Conservation (phyloP, 1,140 invertebrate genomes). For the Daktulosphaira vitifoliae region DNA sequence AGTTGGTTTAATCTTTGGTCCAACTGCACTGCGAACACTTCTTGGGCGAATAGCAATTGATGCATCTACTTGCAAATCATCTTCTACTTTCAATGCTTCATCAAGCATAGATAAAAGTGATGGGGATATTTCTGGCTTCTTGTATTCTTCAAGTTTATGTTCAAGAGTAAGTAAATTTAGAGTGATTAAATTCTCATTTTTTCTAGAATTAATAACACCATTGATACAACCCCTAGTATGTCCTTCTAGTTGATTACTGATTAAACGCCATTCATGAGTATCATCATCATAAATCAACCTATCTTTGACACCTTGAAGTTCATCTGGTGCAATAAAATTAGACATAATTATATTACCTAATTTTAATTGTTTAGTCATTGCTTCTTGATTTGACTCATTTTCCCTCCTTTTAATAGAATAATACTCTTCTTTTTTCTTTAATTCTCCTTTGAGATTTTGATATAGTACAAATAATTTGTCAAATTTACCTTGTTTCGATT, state of each 20-base stretch:
- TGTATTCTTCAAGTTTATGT: constrained; percentile 70
- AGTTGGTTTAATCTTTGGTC: constrained; percentile 13
- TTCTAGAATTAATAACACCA: constrained; percentile 34
- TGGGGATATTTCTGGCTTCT: constrained; percentile 59
- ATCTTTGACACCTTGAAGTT: constrained; percentile 71
- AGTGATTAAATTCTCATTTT: constrained; percentile 71
- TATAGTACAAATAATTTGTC: constrained; percentile 62
- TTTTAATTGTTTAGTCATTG: constrained; percentile 68
- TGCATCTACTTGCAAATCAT: constrained; percentile 62
- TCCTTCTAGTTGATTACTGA: constrained; percentile 42
- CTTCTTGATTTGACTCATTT: constrained; percentile 68
- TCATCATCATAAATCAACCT: constrained; percentile 79
- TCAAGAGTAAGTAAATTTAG: constrained; percentile 71
- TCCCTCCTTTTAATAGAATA: constrained; percentile 70
- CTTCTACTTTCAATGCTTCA: constrained; percentile 60
- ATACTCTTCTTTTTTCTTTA: constrained; percentile 73
- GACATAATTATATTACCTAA: constrained; percentile 85
- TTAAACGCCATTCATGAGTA: constrained; percentile 68
- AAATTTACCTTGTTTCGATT: constrained; percentile 81
- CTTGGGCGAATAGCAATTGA: constrained; percentile 40
- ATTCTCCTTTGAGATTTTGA: constrained; percentile 56
- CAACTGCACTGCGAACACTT: constrained; percentile 24
- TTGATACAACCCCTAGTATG: constrained; percentile 35
- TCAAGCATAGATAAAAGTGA: constrained; percentile 64
- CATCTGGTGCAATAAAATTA: constrained; percentile 90